These are phyloP conservation scores for Sturnira hondurensis DNA, from an alignment of 2,113 vertebrate species.

Conservation along the genomic window DNA sequence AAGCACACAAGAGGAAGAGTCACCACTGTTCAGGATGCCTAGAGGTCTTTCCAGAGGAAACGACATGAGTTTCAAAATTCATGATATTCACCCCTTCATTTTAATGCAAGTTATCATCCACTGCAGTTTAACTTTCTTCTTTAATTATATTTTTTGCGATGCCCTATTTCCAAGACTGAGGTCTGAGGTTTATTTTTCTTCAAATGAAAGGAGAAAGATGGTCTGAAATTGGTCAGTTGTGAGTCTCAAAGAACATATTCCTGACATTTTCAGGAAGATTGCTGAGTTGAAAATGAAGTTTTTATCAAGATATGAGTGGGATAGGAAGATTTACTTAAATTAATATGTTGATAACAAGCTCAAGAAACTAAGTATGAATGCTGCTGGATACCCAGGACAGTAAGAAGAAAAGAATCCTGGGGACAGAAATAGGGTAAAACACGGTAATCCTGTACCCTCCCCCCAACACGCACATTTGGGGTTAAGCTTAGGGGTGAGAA, in stretches of 20 bases:
- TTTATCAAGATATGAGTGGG: background rate
- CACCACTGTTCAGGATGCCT: background rate
- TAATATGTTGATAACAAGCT: background rate
- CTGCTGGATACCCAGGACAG: background rate
- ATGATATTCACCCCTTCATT: background rate
- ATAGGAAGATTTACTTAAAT: background rate
- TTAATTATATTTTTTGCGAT: background rate
- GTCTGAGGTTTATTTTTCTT: background rate
- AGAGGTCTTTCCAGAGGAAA: background rate
- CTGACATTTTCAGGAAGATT: background rate
- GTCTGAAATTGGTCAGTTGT: background rate
- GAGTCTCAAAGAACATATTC: background rate
- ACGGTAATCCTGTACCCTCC: fast-evolving
- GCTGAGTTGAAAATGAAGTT: background rate
- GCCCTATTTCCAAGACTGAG: background rate
- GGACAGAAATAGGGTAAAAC: background rate
- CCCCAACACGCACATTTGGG: fast-evolving
- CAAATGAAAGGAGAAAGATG: background rate
- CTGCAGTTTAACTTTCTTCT: background rate
- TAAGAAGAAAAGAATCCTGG: background rate
- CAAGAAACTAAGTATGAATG: background rate
- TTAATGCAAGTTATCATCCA: background rate
- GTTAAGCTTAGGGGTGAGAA: background rate
- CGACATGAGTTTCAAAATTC: background rate
- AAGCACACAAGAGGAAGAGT: background rate